These are phyloP conservation scores for Calephelis virginiensis DNA, from an alignment of 1,140 invertebrate genomes.

Conservation along the genomic window DNA sequence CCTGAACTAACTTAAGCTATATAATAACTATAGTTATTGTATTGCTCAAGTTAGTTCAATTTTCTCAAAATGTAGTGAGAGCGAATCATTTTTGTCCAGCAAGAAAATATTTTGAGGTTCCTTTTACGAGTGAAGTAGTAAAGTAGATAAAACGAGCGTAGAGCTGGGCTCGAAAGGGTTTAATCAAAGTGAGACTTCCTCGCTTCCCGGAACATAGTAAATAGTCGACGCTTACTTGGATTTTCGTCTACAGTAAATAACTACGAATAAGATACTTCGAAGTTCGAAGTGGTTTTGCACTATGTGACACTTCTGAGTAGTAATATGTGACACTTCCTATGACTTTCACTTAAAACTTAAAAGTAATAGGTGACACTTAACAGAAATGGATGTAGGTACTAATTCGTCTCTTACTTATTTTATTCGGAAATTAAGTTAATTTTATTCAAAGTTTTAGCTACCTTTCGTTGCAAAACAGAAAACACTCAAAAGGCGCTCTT, in stretches of 20 bases:
- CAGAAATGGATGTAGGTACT: no score
- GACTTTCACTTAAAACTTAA: neutral
- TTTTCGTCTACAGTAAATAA: slow-evolving; percentile 20
- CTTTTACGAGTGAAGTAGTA: slow-evolving; percentile 49
- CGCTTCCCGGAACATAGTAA: slow-evolving; percentile 48
- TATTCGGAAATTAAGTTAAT: no score
- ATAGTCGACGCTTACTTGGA: slow-evolving; percentile 37
- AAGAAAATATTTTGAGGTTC: slow-evolving; percentile 44
- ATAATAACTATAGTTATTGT: no score
- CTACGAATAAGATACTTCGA: slow-evolving; percentile 7
- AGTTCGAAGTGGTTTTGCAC: no score
- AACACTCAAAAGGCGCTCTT: no score
- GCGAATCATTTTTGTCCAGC: slow-evolving; percentile 24
- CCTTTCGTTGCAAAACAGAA: no score
- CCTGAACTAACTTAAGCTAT: no score
- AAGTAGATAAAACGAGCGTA: slow-evolving; percentile 56
- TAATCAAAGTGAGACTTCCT: slow-evolving; percentile 53
- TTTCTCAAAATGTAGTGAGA: slow-evolving; percentile 9
- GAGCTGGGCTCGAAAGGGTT: slow-evolving; percentile 47
- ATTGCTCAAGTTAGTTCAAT: slow-evolving; percentile 1
- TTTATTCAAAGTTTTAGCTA: no score
- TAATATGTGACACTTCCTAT: neutral
- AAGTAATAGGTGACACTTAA: no score
- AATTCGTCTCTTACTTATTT: no score
- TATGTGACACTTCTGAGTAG: no score